Base-by-base conservation (phyloP, 2,888 invertebrate genomes). In the Apantesis nais region DNA sequence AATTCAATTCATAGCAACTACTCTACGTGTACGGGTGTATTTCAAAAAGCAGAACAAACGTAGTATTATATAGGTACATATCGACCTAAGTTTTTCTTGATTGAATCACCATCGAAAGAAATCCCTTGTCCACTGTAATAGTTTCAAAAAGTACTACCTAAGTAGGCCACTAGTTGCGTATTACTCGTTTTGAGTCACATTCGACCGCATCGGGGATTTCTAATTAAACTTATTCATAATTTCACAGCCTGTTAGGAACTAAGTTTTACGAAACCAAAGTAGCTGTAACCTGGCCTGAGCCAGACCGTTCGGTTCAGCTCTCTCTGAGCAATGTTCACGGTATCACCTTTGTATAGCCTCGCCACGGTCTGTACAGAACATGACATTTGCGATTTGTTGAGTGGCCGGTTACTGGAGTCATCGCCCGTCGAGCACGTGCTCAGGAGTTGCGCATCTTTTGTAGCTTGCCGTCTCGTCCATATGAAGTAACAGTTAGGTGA, bases 251-350 rank as follows among this genome's bases (percentile, higher is more conserved):
- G 71, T 86, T 92, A 94, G 90, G 93, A 91, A 89, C 91, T 90
- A 80, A 95, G 87, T 89, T 94, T 94, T 11, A 94, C 85, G 68
- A 95, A 93, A 2, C 94, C 94, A 71, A 94, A 83, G 85, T 92
- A 93, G 5, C 91, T 88, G 79, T 92, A 92, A 0, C 94, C 94
- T 0, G 89, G 89, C 73, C 88, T 72, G 0, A 94, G 88, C 89
- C 90, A 91, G 22, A 95, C 82, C 2, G 91, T 93, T 44, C 91
- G 84, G 83, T 94, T 92, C 0, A 83, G 89, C 78, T 95, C 95
- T 22, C 94, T 80, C 65, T 93, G 94, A 0, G 91, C 88, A 19
- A 94, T 78, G 76, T 91, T 92, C 60, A 95, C 85, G 0, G 78
- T 84, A 78, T 94, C 94, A 3, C 90, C 92, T 48, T 85, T 81